Percentiles rank a stretch among this genome's conserved stretches.
phyloP scores from a whole-genome alignment of 37 sponge, comb jelly and placozoan species.

The Ianthella basta region DNA sequence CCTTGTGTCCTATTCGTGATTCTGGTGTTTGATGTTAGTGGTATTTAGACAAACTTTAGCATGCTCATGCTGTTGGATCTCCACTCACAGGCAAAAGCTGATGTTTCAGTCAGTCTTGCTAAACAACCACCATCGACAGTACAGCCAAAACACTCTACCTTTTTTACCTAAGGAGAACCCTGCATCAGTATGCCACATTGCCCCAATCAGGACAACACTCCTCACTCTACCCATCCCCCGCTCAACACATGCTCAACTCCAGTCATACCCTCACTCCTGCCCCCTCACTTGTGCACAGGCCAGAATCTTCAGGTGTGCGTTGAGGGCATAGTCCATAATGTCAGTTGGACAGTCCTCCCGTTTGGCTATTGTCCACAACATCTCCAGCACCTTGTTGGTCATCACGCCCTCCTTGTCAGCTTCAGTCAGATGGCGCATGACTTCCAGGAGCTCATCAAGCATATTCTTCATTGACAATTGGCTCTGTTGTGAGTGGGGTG shows the following conservation, averaged over 20 bases:
- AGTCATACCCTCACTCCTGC: conserved; percentile 9
- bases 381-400: conserved; percentile 91
- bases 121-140: too few species aligned
- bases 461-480: conserved; percentile 67
- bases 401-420: conserved; percentile 98
- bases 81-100: too few species aligned
- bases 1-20: too few species aligned
- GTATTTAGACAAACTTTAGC: too few species aligned
- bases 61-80: too few species aligned
- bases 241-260: background rate
- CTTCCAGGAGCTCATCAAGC: conserved; percentile 91
- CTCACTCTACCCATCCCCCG: background rate
- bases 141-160: too few species aligned
- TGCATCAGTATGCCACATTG: background rate
- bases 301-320: conserved; percentile 94
- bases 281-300: conserved; percentile 84
- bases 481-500: too few species aligned
- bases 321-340: conserved; percentile 93
- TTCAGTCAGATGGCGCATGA: conserved; percentile 94
- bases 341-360: conserved; percentile 88
- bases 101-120: too few species aligned
- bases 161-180: too few species aligned
- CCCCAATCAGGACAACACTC: background rate
- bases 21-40: too few species aligned
- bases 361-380: conserved; percentile 94